A percentile compares a stretch with the other conserved stretches of the same genome.
Evolutionary conservation across 2,113 vertebrate genomes (phyloP).

Genomic region (Periophthalmus modestus): DNA sequence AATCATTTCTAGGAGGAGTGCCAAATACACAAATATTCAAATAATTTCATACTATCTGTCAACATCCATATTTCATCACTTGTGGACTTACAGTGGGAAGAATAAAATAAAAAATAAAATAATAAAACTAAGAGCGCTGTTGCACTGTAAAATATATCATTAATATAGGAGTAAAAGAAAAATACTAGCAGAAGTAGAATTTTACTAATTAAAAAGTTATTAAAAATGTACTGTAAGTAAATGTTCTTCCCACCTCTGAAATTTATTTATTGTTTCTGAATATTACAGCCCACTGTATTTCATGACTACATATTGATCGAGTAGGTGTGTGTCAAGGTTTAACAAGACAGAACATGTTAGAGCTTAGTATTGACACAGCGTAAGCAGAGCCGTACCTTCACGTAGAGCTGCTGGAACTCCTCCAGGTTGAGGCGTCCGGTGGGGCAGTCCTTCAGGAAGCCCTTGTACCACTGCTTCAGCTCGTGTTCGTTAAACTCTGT

Average conservation of each 20-base stretch:
- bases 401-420: constrained; percentile 93
- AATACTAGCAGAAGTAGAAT: too few relatives aligned
- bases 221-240: too few relatives aligned
- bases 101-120: too few relatives aligned
- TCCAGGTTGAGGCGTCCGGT: constrained; percentile 76
- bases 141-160: not conserved
- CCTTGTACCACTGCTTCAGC: constrained; percentile 96
- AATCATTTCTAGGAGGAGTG: too few relatives aligned
- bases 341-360: not conserved
- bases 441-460: constrained; percentile 79
- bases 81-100: too few relatives aligned
- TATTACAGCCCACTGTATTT: not conserved
- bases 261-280: not conserved
- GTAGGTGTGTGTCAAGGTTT: not conserved
- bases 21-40: too few relatives aligned
- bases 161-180: not conserved
- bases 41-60: too few relatives aligned
- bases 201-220: too few relatives aligned
- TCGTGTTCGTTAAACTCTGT: constrained; percentile 95
- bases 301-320: not conserved
- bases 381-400: constrained; percentile 83
- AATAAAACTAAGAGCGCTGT: not conserved
- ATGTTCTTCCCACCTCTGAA: not conserved
- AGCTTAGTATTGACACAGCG: not conserved
- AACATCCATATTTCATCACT: too few relatives aligned